Evolutionary conservation across 2,888 invertebrate species (phyloP).

Genomic region (Empis stercorea): DNA sequence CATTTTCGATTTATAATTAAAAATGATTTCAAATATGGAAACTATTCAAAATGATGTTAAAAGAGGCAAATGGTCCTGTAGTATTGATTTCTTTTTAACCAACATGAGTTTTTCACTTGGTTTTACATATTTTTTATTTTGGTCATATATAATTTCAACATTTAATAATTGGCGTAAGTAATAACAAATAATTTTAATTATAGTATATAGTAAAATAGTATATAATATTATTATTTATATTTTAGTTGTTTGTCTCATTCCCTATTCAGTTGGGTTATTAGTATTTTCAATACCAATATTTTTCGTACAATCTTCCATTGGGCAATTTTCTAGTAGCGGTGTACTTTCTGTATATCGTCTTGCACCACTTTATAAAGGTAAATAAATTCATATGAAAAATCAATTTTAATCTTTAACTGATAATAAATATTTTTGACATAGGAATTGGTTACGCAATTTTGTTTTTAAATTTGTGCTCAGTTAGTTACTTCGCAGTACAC

Average conservation of each 20-base stretch:
- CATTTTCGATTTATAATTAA: too few relatives aligned
- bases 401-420: neutral
- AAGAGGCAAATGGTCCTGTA: constrained; percentile 5
- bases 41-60: neutral
- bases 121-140: neutral
- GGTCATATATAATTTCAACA: neutral
- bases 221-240: neutral
- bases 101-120: constrained; percentile 2
- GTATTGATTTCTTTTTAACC: constrained; percentile 5
- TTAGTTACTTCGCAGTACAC: constrained; percentile 69
- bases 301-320: constrained; percentile 67
- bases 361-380: constrained; percentile 72
- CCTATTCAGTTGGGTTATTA: neutral
- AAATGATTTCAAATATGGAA: neutral
- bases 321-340: constrained; percentile 66
- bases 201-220: neutral
- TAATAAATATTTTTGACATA: constrained; percentile 26
- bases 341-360: constrained; percentile 64
- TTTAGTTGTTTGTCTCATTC: neutral
- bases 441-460: constrained; percentile 78
- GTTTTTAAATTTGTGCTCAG: constrained; percentile 61
- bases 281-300: constrained; percentile 49
- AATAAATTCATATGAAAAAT: neutral
- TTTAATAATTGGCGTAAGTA: neutral
- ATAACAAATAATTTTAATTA: neutral